These are phyloP conservation scores for Rousettus leschenaultii DNA, from an alignment of 2,113 vertebrate genomes.

Conservation along the genomic window DNA sequence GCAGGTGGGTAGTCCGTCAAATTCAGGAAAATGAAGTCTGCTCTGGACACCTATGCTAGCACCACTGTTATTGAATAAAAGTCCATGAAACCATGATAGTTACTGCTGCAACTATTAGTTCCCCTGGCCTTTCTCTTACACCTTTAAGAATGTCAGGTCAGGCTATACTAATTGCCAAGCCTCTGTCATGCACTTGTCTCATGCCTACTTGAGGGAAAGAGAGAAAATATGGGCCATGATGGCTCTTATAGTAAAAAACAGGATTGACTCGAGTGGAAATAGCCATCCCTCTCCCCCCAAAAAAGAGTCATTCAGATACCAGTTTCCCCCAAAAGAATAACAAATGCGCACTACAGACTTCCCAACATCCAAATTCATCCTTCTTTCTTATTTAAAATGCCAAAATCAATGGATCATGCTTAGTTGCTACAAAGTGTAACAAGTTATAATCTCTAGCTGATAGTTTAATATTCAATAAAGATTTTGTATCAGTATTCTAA, in stretches of 20 bases:
- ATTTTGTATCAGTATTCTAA: background rate
- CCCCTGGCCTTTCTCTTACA: background rate
- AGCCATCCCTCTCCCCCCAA: fast-evolving
- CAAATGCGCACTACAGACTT: background rate
- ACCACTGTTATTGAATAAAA: background rate
- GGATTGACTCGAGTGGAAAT: background rate
- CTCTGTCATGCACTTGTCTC: background rate
- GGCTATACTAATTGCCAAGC: background rate
- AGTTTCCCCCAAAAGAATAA: background rate
- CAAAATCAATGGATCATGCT: background rate
- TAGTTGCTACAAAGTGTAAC: background rate
- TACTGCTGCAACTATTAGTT: too few relatives aligned
- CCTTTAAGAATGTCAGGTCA: background rate
- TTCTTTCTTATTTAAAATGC: background rate
- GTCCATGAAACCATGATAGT: background rate
- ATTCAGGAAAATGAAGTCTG: background rate
- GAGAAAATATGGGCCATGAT: background rate
- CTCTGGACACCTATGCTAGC: background rate
- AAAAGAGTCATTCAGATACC: background rate
- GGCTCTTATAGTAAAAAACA: background rate
- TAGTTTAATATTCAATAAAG: background rate
- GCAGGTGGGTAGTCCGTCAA: background rate
- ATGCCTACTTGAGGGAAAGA: background rate
- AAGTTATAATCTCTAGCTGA: background rate
- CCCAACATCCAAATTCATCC: background rate